Conservation (phyloP, 2,113 vertebrate genomes). For the Psittacara wagleri region DNA sequence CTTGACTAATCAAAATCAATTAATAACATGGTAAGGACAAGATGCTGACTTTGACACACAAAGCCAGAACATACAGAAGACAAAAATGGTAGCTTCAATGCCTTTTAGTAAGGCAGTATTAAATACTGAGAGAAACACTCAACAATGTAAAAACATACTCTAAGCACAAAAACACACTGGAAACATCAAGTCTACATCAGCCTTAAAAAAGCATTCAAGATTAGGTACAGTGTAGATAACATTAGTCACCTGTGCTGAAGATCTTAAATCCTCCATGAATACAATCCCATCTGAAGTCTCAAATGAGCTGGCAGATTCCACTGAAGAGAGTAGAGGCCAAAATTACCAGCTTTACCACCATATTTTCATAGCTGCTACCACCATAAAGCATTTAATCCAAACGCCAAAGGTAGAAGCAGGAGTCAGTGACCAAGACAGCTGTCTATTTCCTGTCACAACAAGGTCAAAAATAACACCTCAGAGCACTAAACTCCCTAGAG, state of each 20-base stretch:
- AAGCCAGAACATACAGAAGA: not conserved
- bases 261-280: not conserved
- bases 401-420: not conserved
- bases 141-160: not conserved
- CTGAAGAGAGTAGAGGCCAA: not conserved
- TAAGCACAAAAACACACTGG: not conserved
- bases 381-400: not conserved
- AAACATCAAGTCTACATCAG: not conserved
- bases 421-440: not conserved
- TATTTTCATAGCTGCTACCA: not conserved
- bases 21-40: not conserved
- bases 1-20: not conserved
- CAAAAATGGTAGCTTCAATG: not conserved
- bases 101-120: not conserved
- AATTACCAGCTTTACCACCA: not conserved
- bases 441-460: not conserved
- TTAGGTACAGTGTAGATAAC: not conserved
- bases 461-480: fast-evolving
- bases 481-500: not conserved
- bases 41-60: not conserved
- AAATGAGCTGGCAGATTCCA: not conserved
- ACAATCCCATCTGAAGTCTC: not conserved
- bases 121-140: not conserved
- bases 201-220: not conserved
- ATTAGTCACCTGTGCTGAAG: not conserved